phyloP scores from a whole-genome alignment of 1,140 invertebrate species.

The Hypothenemus hampei region DNA sequence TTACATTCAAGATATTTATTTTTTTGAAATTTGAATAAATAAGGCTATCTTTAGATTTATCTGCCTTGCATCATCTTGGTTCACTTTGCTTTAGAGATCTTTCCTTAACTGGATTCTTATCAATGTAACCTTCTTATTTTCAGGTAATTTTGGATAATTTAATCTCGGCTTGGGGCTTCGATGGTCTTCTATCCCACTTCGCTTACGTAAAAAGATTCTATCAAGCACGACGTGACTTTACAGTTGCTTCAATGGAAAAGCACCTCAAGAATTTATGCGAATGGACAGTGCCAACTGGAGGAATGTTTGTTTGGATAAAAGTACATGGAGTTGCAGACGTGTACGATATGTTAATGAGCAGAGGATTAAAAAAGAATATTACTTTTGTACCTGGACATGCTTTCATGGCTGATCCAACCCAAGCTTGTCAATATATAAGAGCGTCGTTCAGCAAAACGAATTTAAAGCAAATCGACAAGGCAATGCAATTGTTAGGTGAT shows the following conservation, averaged over 20 bases:
- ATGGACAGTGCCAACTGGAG: conserved; percentile 61
- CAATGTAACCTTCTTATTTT: conserved; percentile 32
- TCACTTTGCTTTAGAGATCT: no score
- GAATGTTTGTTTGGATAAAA: conserved; percentile 76
- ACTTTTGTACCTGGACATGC: conserved; percentile 66
- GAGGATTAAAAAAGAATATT: conserved; percentile 55
- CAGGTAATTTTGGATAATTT: conserved; percentile 62
- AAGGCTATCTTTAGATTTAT: no score
- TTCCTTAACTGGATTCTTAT: no score
- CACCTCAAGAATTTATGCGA: conserved; percentile 62
- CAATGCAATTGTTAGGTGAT: conserved; percentile 46
- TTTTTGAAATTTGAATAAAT: no score
- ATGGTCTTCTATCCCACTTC: conserved; percentile 59
- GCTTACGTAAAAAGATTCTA: conserved; percentile 60
- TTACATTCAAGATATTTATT: no score
- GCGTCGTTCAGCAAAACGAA: conserved; percentile 63
- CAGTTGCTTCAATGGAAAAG: conserved; percentile 56
- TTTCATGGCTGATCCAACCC: conserved; percentile 56
- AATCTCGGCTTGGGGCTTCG: conserved; percentile 56
- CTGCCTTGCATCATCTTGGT: no score
- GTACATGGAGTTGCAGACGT: conserved; percentile 62
- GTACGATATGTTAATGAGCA: conserved; percentile 64
- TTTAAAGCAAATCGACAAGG: conserved; percentile 58
- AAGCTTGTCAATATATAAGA: conserved; percentile 60
- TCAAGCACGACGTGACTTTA: conserved; percentile 56